Evolutionary conservation across 1,140 invertebrate species (phyloP), one percentile per base, ranked within the genome.

Genomic region (Camponotus vicinus): DNA sequence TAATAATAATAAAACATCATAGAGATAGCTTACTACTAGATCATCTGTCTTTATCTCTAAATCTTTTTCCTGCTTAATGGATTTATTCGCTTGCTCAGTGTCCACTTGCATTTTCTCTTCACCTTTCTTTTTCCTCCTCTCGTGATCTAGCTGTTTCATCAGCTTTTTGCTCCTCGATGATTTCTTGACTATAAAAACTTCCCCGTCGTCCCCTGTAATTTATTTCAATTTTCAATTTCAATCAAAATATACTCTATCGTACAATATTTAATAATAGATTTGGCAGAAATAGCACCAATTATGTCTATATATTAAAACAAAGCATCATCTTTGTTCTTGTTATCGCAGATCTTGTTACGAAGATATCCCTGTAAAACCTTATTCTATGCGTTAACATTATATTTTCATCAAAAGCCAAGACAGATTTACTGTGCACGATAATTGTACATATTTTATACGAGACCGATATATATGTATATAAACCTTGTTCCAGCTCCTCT

Each of bases 141-240:
- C 98, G 94, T 97, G 98, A 93, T 99, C 98, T 91, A 98, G 95
- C 91, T 98, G 97, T 93, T 98, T 98, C 94, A 98, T 97, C 73
- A 99, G 96, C 94, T 98, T 97, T 94, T 98, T 98, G 95, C 98
- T 99, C 89, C 99, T 98, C 15, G 97, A 98, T 11, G 98, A 99
- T 95, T 99, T 99, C 94, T 98, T 99, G 52, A 99, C 97, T 96
- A 98, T 98, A 95, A 99, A 99, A 57, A 98, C 97, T 95, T 99
- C 98, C 27, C 96, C 97, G 92, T 98, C 98, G 92, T 98, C 98
- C 92, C 97, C 98, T 96, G 95, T 92, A 95, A 95, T 89, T 82
- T 49, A 79, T 55, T 82, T 15, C 52, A 59, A 67, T 6, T 55
- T 49, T 77, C 9, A 88, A 61, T 61, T 67, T 61, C 0, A 37